Evolutionary conservation across 2,797 vertebrate species (phyloP).

Genomic region (Channa striata): DNA sequence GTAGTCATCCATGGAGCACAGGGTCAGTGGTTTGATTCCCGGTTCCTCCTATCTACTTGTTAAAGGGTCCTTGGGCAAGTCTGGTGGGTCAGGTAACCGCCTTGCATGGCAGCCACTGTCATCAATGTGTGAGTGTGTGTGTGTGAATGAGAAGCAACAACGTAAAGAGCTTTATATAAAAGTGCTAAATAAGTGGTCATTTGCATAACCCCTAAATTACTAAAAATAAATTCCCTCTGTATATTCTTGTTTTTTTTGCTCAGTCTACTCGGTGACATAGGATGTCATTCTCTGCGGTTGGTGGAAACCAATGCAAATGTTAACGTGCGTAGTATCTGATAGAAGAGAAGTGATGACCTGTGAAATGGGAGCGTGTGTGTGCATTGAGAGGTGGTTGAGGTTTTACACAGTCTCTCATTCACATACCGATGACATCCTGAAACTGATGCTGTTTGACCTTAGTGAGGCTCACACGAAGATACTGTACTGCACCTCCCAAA

Average conservation of each 20-base stretch:
- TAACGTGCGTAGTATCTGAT: conserved; percentile 12
- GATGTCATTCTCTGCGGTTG: not conserved
- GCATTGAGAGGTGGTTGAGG: conserved; percentile 61
- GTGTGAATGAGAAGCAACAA: no score
- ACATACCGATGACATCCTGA: conserved; percentile 50
- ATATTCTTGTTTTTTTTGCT: not conserved
- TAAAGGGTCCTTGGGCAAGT: no score
- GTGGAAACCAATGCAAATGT: conserved; percentile 25
- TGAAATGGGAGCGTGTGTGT: conserved; percentile 64
- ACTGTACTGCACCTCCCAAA: conserved; percentile 33
- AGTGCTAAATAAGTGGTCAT: no score
- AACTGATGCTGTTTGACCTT: conserved; percentile 65
- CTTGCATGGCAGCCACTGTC: no score
- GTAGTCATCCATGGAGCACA: no score
- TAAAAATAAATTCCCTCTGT: no score
- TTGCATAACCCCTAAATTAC: no score
- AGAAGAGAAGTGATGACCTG: conserved; percentile 56
- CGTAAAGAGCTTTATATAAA: not conserved
- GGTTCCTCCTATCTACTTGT: no score
- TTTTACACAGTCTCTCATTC: conserved; percentile 69
- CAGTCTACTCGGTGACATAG: not conserved
- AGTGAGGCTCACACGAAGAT: conserved; percentile 52
- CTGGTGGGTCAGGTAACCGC: no score
- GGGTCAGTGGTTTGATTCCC: no score
- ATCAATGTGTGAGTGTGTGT: no score